phyloP scores from a whole-genome alignment of 2,113 vertebrate species.

The Shinisaurus crocodilurus region DNA sequence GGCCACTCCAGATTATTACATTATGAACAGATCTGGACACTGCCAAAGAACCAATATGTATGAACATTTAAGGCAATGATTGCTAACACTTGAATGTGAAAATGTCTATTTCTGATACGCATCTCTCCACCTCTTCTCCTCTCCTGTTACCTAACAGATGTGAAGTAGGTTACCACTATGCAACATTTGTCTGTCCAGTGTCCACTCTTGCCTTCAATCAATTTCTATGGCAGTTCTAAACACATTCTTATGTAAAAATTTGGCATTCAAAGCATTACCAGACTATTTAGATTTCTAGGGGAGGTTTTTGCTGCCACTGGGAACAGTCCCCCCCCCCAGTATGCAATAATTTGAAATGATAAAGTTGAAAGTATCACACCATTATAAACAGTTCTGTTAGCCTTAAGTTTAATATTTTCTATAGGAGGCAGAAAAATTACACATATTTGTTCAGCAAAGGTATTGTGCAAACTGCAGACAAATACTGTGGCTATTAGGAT shows the following conservation, averaged over 20 bases:
- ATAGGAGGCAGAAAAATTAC: constrained; percentile 48
- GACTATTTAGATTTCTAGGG: constrained; percentile 48
- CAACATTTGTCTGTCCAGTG: constrained; percentile 64
- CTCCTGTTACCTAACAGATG: constrained; percentile 35
- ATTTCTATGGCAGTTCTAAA: constrained; percentile 70
- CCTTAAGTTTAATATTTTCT: constrained; percentile 55
- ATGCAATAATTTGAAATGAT: constrained; percentile 38
- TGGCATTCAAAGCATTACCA: constrained; percentile 58
- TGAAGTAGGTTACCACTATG: constrained; percentile 55
- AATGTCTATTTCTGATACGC: constrained; percentile 49
- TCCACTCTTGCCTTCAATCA: constrained; percentile 67
- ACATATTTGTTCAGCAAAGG: constrained; percentile 52
- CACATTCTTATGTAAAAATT: constrained; percentile 59
- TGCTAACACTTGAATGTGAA: constrained; percentile 12
- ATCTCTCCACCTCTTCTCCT: constrained; percentile 26
- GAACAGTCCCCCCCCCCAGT: background rate
- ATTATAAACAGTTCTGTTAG: constrained; percentile 48
- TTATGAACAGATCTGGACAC: fast-evolving
- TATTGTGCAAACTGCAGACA: constrained; percentile 54
- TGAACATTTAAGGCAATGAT: constrained; percentile 41
- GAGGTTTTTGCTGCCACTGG: constrained; percentile 58
- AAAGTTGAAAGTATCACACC: constrained; percentile 35
- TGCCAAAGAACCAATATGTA: constrained; percentile 47
- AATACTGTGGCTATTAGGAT: constrained; percentile 19
- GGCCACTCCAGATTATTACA: background rate